phyloP scores from a whole-genome alignment of 1,140 invertebrate genomes.

The Dryas iulia region DNA sequence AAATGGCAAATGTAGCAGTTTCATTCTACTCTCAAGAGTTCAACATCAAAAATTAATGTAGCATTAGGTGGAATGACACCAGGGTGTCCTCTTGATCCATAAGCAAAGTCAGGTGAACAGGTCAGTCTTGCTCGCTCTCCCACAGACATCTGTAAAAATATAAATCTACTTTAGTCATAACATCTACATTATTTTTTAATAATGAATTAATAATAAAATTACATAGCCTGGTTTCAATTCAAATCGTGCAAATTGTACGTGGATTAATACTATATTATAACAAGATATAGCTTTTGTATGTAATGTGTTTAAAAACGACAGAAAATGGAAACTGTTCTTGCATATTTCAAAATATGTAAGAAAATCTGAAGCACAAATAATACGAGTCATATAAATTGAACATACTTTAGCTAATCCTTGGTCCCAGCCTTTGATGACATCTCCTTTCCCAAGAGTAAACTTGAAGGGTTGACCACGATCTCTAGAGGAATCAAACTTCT shows the following conservation, averaged over 20 bases:
- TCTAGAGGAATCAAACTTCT: conserved; percentile 95
- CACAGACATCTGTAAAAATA: conserved; percentile 92
- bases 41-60: conserved; percentile 96
- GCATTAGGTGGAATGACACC: conserved; percentile 97
- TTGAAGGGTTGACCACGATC: conserved; percentile 96
- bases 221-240: no score
- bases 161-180: no score
- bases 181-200: no score
- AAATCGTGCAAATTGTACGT: no score
- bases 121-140: conserved; percentile 94
- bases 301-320: no score
- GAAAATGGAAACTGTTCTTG: no score
- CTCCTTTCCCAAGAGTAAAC: conserved; percentile 94
- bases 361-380: neutral
- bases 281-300: no score
- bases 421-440: conserved; percentile 98
- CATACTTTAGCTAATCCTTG: conserved; percentile 92
- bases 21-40: conserved; percentile 82
- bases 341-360: no score
- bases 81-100: conserved; percentile 93
- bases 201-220: no score
- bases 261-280: no score
- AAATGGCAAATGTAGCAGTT: conserved; percentile 15
- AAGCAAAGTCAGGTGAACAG: conserved; percentile 96
- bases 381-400: neutral